Conservation (phyloP, 2,797 vertebrate species). For the Ctenopoma kingsleyae region DNA sequence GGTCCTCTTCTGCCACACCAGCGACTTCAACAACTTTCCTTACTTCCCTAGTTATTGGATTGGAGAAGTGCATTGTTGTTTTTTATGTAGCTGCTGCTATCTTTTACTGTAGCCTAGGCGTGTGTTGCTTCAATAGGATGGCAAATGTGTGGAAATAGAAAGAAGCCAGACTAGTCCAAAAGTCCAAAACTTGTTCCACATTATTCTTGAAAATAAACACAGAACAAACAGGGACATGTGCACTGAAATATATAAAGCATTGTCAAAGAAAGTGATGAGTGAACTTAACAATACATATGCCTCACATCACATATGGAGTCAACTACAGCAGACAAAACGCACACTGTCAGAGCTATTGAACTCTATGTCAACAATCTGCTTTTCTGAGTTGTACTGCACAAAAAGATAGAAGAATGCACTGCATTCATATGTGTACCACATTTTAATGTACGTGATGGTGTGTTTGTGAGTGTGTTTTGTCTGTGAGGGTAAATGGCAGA, state of each 20-base stretch:
- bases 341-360: neutral
- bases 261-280: neutral
- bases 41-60: slow-evolving; percentile 45
- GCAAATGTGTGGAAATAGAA: slow-evolving; percentile 21
- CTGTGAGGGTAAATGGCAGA: slow-evolving; percentile 41
- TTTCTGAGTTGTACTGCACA: neutral
- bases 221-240: neutral
- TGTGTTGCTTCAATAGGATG: neutral
- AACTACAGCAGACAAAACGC: slow-evolving; percentile 5
- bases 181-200: neutral
- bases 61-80: slow-evolving; percentile 27
- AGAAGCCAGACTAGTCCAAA: neutral
- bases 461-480: slow-evolving; percentile 15
- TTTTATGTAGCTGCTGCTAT: slow-evolving; percentile 16
- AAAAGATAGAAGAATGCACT: slow-evolving; percentile 7
- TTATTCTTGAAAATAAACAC: neutral
- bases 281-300: neutral
- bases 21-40: slow-evolving; percentile 47
- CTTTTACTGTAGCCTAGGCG: slow-evolving; percentile 23
- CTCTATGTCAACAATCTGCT: neutral
- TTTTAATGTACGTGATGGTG: slow-evolving; percentile 18
- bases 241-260: neutral
- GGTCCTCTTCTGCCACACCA: slow-evolving; percentile 47
- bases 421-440: slow-evolving; percentile 4
- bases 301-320: neutral